These are phyloP conservation scores for Drosophila bipectinata DNA, from an alignment of 1,140 invertebrate species.

Conservation along the genomic window DNA sequence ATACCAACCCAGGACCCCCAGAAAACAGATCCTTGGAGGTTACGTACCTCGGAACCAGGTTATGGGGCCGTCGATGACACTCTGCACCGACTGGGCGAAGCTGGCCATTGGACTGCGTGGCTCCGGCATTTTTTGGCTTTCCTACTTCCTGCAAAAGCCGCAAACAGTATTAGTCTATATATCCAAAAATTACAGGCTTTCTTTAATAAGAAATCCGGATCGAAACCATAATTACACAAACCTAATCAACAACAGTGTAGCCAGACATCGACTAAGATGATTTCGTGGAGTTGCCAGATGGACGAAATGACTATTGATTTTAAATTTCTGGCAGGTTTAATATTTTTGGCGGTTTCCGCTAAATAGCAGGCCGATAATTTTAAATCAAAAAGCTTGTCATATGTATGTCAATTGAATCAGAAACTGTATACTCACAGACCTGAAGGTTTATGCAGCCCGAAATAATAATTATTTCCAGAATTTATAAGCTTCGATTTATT, in stretches of 20 bases:
- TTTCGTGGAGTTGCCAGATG: not conserved
- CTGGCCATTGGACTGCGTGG: conserved; percentile 84
- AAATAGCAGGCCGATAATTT: no score
- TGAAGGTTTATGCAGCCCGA: no score
- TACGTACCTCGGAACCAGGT: conserved; percentile 87
- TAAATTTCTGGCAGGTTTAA: no score
- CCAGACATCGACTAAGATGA: not conserved
- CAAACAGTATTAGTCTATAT: not conserved
- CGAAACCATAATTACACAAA: conserved; percentile 28
- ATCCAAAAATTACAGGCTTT: not conserved
- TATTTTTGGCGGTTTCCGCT: no score
- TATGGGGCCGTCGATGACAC: conserved; percentile 86
- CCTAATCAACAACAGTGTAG: conserved; percentile 23
- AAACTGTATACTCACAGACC: no score
- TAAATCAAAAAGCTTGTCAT: no score
- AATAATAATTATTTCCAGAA: no score
- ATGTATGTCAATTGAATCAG: no score
- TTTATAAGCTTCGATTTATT: no score
- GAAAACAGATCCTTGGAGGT: not conserved
- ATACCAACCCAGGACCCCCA: no score
- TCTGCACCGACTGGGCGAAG: conserved; percentile 85
- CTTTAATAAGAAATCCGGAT: not conserved
- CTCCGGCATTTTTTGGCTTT: conserved; percentile 74
- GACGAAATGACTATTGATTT: no score
- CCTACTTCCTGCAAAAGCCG: conserved; percentile 22